phyloP scores from a whole-genome alignment of 2,113 vertebrate genomes.

The Ailuropoda melanoleuca region DNA sequence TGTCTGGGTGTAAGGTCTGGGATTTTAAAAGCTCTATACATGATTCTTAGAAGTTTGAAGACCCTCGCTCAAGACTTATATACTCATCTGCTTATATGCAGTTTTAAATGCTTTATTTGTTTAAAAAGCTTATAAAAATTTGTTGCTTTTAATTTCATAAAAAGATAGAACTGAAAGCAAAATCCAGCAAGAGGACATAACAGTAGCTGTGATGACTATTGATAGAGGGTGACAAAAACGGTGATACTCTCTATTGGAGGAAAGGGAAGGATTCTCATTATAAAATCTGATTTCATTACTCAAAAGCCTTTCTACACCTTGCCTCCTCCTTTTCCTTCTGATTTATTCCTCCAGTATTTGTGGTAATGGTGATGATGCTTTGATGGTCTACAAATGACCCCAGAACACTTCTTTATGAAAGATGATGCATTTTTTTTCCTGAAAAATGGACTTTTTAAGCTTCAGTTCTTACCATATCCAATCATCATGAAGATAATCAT shows the following conservation, averaged over 20 bases:
- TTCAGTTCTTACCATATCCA: not conserved
- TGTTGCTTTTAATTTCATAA: not conserved
- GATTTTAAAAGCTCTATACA: constrained; percentile 4
- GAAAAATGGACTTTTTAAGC: not conserved
- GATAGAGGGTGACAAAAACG: not conserved
- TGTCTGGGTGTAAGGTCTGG: not conserved
- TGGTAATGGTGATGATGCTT: not conserved
- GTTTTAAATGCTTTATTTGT: not conserved
- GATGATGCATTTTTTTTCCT: not conserved
- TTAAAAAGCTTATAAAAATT: not conserved
- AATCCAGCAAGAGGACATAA: not conserved
- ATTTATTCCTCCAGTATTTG: not conserved
- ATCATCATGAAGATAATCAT: not conserved
- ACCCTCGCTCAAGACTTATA: not conserved
- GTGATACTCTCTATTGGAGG: not conserved
- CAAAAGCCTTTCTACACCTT: not conserved
- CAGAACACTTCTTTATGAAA: not conserved
- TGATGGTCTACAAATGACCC: not conserved
- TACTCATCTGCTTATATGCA: not conserved
- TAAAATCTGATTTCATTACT: not conserved
- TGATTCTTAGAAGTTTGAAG: not conserved
- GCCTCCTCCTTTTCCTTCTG: not conserved
- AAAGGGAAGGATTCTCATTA: not conserved
- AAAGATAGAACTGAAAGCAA: not conserved
- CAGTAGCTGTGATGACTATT: not conserved